Evolutionary conservation across 2,797 vertebrate species (phyloP), one percentile per base, ranked within the genome.

Genomic region (Melanotaenia trifasciata): DNA sequence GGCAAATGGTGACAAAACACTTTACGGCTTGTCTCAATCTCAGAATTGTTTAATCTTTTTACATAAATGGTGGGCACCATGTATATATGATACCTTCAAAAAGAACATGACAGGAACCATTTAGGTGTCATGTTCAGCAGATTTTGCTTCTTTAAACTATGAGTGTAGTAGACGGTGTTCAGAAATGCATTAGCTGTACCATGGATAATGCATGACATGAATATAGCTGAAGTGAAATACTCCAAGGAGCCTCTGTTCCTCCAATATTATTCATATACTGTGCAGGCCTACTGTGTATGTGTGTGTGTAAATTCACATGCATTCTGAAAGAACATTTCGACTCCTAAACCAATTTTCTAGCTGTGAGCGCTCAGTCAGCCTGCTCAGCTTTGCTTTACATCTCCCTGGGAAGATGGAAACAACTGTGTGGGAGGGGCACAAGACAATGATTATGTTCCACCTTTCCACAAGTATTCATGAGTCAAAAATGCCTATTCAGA

Each of bases 141-240:
- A 61, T 81, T 83, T 86, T 70, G 67, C 77, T 62, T 74, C 67
- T 61, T 83, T 72, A 69, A 79, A 50, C 33, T 65, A n/a, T 61
- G 36, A n/a, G 50, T 35, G 30, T 77, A 70, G 56, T 32, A 80
- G 80, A 71, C 72, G 35, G 67, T 76, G 83, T 83, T 91, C 70
- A 80, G 76, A 88, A 79, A 87, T 90, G 76, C 69, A 90, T 89
- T 75, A 62, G n/a, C 69, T 74, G 57, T 79, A 67, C 64, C 71
- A 87, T 92, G 79, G 91, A 89, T 92, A 87, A 94, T 92, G 90
- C 78, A 91, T 83, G 82, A 72, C 67, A 77, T 67, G 67, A 78
- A 66, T 80, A 59, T 68, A 81, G 72, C 64, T 35, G 58, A 80
- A 63, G 78, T 77, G 62, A 78, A 79, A 77, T 72, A 80, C 74